These are phyloP conservation scores for Yponomeuta plumbellus DNA, from an alignment of 2,888 invertebrate species.

Conservation along the genomic window DNA sequence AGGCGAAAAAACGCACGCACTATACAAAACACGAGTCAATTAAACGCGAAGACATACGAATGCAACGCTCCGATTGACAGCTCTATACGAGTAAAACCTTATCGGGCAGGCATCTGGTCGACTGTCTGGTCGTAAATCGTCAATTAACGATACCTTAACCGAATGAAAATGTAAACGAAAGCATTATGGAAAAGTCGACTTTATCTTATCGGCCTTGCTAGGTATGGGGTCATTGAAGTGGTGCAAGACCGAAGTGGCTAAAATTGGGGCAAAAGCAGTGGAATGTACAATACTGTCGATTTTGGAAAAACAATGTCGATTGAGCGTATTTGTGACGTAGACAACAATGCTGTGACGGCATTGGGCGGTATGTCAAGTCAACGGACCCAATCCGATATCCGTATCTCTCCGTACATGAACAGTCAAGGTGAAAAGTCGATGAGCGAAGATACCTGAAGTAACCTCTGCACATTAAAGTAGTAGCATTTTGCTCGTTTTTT, in stretches of 20 bases:
- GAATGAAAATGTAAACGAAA: neutral
- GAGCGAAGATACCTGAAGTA: neutral
- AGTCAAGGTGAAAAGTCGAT: neutral
- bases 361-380: conserved; percentile 30
- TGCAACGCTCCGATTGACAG: neutral
- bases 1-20: neutral
- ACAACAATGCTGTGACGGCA: conserved; percentile 26
- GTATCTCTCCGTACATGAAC: neutral
- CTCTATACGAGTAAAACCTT: conserved; percentile 5
- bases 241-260: neutral
- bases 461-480: neutral
- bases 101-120: neutral
- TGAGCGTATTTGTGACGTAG: conserved; percentile 16
- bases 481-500: neutral
- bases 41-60: conserved; percentile 3
- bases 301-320: conserved; percentile 10
- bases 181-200: neutral
- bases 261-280: neutral
- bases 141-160: neutral
- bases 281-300: neutral
- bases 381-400: conserved; percentile 23
- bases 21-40: neutral
- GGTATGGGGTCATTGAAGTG: neutral
- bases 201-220: neutral
- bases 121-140: neutral